Conservation (phyloP, 2,797 vertebrate genomes). For the Buceros bicornis region DNA sequence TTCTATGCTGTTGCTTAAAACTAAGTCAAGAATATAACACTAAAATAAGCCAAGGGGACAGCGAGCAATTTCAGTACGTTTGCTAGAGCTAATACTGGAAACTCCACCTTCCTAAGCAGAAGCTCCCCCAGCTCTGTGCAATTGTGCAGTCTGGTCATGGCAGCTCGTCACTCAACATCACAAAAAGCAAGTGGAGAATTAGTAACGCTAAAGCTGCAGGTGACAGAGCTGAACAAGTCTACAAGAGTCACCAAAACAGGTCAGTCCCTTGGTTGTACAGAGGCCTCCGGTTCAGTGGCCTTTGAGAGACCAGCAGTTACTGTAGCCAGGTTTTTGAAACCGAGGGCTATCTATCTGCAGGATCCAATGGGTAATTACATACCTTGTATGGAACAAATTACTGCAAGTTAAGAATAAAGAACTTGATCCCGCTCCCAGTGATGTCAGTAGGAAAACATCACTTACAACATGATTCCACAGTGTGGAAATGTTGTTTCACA, state of each 20-base stretch:
- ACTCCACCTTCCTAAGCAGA: not conserved
- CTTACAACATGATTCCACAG: not conserved
- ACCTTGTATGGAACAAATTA: constrained; percentile 42
- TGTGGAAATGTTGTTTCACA: constrained; percentile 33
- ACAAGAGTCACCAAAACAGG: constrained; percentile 20
- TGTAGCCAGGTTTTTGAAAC: constrained; percentile 30
- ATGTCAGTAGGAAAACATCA: constrained; percentile 21
- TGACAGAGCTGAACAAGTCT: constrained; percentile 8
- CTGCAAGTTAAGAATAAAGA: constrained; percentile 41
- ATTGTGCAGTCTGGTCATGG: not conserved
- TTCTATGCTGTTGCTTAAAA: not conserved
- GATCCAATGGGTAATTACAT: constrained; percentile 18
- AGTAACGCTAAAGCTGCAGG: not conserved
- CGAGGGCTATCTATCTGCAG: constrained; percentile 10
- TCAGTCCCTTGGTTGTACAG: not conserved
- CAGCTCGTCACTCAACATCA: not conserved
- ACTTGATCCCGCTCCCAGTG: not conserved
- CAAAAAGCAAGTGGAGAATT: not conserved
- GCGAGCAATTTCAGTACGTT: not conserved
- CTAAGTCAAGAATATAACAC: not conserved
- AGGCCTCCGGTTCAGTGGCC: not conserved
- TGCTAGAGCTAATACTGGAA: not conserved
- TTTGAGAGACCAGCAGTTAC: constrained; percentile 40
- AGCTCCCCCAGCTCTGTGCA: not conserved
- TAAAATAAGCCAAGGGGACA: not conserved